Percentiles rank a stretch among this genome's conserved stretches.
Evolutionary conservation across 2,113 vertebrate species (phyloP).

Genomic region (Shinisaurus crocodilurus): DNA sequence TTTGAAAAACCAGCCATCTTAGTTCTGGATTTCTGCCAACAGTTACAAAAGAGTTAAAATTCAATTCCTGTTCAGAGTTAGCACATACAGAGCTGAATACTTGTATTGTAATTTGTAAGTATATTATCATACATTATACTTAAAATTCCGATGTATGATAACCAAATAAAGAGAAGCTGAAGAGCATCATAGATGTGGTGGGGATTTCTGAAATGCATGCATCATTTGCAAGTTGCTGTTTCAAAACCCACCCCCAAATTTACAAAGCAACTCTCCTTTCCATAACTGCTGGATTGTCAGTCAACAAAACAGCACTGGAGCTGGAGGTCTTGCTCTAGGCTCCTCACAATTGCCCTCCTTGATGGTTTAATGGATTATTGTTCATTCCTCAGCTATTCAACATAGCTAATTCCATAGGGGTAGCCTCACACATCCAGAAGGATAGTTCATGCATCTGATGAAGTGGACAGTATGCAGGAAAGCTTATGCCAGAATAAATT

Average conservation of each 20-base stretch:
- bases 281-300: not conserved
- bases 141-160: not conserved
- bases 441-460: no score
- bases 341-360: not conserved
- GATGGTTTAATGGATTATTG: not conserved
- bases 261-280: not conserved
- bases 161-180: not conserved
- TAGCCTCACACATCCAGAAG: no score
- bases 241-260: not conserved
- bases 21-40: not conserved
- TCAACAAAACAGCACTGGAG: not conserved
- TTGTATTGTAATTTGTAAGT: not conserved
- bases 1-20: not conserved
- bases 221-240: not conserved
- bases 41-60: not conserved
- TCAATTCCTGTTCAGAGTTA: not conserved
- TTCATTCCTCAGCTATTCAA: not conserved
- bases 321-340: not conserved
- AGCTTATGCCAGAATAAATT: no score
- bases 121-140: not conserved
- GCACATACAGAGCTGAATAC: not conserved
- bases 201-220: not conserved
- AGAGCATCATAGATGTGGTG: not conserved
- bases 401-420: no score
- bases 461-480: no score